Evolutionary conservation across 2,113 vertebrate genomes (phyloP), one percentile per base, ranked within the genome.

Genomic region (Cephalopterus ornatus): DNA sequence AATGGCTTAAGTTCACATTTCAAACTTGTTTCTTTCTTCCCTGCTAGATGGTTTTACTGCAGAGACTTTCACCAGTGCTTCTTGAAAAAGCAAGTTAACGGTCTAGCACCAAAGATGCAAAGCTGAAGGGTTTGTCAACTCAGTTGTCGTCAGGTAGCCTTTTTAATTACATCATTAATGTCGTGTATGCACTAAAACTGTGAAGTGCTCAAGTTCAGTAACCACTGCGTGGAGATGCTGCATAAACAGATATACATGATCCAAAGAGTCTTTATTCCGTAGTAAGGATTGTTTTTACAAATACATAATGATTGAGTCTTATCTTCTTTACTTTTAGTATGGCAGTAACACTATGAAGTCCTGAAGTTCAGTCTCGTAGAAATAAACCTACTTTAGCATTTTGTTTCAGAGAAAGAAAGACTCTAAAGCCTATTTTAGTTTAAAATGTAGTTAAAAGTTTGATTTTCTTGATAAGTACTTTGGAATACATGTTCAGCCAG

Each of bases 381-480:
- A n/a, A 52, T 33, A 61, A 94, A 92, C 6, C 55, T 76, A 10
- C 49, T 88, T 93, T 46, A 33, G 80, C 62, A 27, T 63, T 85
- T 84, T 74, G 23, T 50, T 41, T 94, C 70, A 42, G 58, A 79
- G 53, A 85, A 87, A 35, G 37, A 35, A 90, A 88, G 14, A 26
- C n/a, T 89, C 67, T 89, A 72, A 94, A 89, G 53, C 41, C 44
- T 70, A n/a, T 82, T 92, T 92, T 55, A 62, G 44, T 93, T 93
- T 53, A 42, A 95, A 87, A 89, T 39, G 37, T 76, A 87, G 70
- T 88, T 89, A 62, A 58, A 95, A 88, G 26, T 89, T 80, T 93
- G 18, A 27, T 82, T 85, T 95, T 76, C 49, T 88, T 83, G 67
- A 5, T 82, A 81, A 85, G 41, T 79, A n/a, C 71, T 76, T 93